Evolutionary conservation across 2,797 vertebrate genomes (phyloP).

Genomic region (Steatocranus sp.): DNA sequence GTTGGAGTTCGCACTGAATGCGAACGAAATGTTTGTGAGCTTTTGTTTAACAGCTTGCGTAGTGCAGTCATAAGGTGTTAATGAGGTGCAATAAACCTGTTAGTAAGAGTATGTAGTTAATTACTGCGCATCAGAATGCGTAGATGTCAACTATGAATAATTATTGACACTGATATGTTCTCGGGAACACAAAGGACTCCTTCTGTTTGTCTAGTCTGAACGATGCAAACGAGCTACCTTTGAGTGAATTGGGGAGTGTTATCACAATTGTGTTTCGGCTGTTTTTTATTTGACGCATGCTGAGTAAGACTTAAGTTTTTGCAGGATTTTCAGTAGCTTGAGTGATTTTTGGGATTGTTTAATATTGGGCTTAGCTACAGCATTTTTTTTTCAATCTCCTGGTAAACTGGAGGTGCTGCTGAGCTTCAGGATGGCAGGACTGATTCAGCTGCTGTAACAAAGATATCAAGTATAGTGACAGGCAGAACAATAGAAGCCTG

Average conservation of each 20-base stretch:
- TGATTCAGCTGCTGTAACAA: slow-evolving; percentile 25
- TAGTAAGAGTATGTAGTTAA: neutral
- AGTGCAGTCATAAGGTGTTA: neutral
- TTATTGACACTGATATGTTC: neutral
- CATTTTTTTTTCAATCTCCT: neutral
- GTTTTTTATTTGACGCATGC: neutral
- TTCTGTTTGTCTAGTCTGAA: neutral
- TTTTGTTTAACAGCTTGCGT: neutral
- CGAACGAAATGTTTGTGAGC: neutral
- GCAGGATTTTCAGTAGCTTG: neutral
- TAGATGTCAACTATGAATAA: neutral
- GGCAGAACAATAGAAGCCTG: neutral
- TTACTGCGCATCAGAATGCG: neutral
- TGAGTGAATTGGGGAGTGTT: neutral
- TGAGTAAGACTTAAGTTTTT: neutral
- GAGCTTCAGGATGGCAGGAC: neutral
- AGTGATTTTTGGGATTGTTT: neutral
- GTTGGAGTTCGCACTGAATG: neutral
- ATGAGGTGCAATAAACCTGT: neutral
- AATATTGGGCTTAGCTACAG: neutral
- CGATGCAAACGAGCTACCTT: neutral
- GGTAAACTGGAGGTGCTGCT: neutral
- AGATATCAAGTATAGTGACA: neutral
- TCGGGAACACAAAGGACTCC: neutral
- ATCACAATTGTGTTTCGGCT: neutral